Evolutionary conservation across 2,888 invertebrate species (phyloP).

Genomic region (Cremastinae sp.): DNA sequence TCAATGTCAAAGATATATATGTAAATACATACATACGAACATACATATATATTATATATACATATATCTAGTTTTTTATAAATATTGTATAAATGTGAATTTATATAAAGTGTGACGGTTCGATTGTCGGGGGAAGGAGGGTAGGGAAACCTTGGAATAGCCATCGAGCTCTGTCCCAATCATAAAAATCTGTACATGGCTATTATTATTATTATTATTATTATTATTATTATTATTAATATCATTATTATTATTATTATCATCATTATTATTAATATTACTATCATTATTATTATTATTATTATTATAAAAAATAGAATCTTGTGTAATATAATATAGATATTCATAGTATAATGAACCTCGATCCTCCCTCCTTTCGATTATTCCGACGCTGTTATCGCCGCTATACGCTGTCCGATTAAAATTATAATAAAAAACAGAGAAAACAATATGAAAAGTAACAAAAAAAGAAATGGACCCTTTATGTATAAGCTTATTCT

Average conservation of each 20-base stretch:
- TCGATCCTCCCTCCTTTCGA: slow-evolving; percentile 21
- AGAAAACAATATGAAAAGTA: neutral
- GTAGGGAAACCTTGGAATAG: slow-evolving; percentile 62
- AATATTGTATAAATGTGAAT: slow-evolving; percentile 74
- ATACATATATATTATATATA: too few relatives aligned
- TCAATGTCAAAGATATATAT: slow-evolving; percentile 68
- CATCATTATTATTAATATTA: neutral
- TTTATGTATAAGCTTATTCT: slow-evolving; percentile 13
- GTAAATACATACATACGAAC: too few relatives aligned
- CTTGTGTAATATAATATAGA: slow-evolving; percentile 31
- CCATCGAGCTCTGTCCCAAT: slow-evolving; percentile 66
- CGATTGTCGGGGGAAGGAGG: slow-evolving; percentile 55
- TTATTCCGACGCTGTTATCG: slow-evolving; percentile 43
- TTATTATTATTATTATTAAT: neutral
- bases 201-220: slow-evolving; percentile 1
- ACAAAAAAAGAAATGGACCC: slow-evolving; percentile 11
- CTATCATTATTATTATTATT: neutral
- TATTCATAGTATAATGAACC: slow-evolving; percentile 11
- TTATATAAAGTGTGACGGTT: slow-evolving; percentile 67
- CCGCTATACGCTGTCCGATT: slow-evolving; percentile 37
- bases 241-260: slow-evolving; percentile 11
- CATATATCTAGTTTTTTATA: slow-evolving; percentile 73
- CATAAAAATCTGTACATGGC: slow-evolving; percentile 35
- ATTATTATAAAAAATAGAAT: slow-evolving; percentile 5
- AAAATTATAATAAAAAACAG: slow-evolving; percentile 3